phyloP scores from a whole-genome alignment of 2,113 vertebrate genomes.

The Calyptomena viridis region DNA sequence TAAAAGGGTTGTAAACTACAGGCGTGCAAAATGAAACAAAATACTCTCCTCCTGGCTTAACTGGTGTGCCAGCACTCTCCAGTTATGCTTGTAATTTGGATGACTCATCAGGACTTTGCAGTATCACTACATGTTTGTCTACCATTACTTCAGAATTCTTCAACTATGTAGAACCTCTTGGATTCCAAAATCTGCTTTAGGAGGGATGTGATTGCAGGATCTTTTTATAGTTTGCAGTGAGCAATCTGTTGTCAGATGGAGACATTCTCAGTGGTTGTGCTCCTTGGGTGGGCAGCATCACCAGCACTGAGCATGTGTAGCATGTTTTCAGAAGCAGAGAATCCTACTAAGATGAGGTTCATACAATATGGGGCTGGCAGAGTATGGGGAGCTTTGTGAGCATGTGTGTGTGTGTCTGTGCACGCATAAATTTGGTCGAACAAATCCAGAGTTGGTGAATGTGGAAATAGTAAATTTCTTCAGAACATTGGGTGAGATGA shows the following conservation, averaged over 20 bases:
- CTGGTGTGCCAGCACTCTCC: not conserved
- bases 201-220: not conserved
- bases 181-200: not conserved
- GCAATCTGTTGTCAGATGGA: not conserved
- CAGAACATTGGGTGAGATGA: not conserved
- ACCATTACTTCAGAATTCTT: not conserved
- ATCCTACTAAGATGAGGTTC: not conserved
- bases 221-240: not conserved
- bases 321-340: not conserved
- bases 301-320: not conserved
- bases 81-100: not conserved
- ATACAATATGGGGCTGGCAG: accelerated
- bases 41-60: not conserved
- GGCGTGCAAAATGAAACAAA: not conserved
- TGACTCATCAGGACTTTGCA: not conserved
- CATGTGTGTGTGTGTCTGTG: too few species aligned
- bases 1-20: not conserved
- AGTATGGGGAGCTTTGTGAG: not conserved
- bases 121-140: not conserved
- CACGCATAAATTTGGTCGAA: not conserved
- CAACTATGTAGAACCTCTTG: not conserved
- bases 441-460: not conserved
- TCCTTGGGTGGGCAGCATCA: not conserved
- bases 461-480: not conserved
- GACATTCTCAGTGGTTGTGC: not conserved